Percentiles rank a stretch among this genome's conserved stretches.
phyloP scores from a whole-genome alignment of 2,888 invertebrate species.

The Noctua comes region DNA sequence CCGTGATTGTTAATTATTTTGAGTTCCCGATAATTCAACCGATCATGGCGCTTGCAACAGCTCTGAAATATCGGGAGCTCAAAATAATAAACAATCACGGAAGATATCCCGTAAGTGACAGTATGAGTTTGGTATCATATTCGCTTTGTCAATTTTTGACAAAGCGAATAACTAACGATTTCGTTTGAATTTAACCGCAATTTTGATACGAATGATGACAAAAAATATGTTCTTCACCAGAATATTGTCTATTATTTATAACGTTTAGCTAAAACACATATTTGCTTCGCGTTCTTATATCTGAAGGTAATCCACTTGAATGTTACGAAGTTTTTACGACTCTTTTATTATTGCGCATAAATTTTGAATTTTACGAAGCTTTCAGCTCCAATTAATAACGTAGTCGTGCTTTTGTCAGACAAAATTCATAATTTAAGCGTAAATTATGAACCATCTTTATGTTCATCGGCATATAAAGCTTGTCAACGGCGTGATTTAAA shows the following conservation, averaged over 20 bases:
- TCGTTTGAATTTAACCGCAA: slow-evolving; percentile 23
- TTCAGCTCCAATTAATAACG: slow-evolving; percentile 65
- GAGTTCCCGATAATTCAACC: too few relatives aligned
- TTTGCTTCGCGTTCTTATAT: slow-evolving; percentile 50
- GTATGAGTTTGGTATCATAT: too few relatives aligned
- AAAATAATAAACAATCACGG: too few relatives aligned
- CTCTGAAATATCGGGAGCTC: too few relatives aligned
- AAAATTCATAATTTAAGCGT: neutral
- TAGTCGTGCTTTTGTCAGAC: slow-evolving; percentile 39
- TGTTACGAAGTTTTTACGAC: slow-evolving; percentile 66
- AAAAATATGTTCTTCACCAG: slow-evolving; percentile 19
- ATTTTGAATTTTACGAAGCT: slow-evolving; percentile 66
- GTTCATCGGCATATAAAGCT: neutral
- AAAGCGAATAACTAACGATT: too few relatives aligned
- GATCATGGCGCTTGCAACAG: too few relatives aligned
- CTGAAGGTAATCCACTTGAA: slow-evolving; percentile 64
- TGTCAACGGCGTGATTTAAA: neutral
- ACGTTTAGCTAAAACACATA: slow-evolving; percentile 5
- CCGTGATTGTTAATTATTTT: too few relatives aligned
- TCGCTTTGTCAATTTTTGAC: neutral
- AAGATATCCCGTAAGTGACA: too few relatives aligned
- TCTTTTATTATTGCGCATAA: slow-evolving; percentile 68
- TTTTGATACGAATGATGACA: neutral
- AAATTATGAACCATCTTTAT: slow-evolving; percentile 18
- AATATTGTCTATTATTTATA: slow-evolving; percentile 22